These are phyloP conservation scores for Dipus sagitta DNA, from an alignment of 2,797 vertebrate species.

Conservation along the genomic window DNA sequence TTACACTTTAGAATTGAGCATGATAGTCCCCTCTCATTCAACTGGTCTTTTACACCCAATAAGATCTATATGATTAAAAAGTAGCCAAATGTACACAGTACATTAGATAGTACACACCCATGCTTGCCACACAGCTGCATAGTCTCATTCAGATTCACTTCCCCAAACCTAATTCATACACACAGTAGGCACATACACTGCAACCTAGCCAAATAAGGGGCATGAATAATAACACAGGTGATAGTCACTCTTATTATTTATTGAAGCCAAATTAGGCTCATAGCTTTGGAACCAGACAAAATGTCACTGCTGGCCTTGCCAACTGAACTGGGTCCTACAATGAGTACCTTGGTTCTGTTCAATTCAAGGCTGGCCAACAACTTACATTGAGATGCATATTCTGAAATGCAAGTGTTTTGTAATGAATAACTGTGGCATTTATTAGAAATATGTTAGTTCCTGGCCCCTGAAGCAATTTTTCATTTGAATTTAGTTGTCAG, in stretches of 20 bases:
- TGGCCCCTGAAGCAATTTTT: conserved; percentile 50
- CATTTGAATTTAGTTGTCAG: conserved; percentile 69
- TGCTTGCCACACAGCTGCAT: background rate
- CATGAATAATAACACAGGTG: background rate
- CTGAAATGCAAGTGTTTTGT: conserved; percentile 49
- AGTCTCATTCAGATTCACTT: background rate
- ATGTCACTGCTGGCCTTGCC: background rate
- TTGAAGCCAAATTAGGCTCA: background rate
- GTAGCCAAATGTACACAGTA: background rate
- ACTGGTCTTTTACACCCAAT: background rate
- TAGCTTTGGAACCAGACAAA: background rate
- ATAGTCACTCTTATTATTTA: conserved; percentile 14
- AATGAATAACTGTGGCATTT: conserved; percentile 46
- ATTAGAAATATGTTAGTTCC: conserved; percentile 51
- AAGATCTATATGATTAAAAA: background rate
- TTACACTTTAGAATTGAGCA: background rate
- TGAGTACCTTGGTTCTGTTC: conserved; percentile 34
- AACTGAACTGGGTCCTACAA: background rate
- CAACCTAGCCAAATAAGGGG: background rate
- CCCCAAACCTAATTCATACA: background rate
- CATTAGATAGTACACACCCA: background rate
- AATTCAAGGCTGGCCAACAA: background rate
- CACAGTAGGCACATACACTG: background rate
- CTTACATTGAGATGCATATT: conserved; percentile 1
- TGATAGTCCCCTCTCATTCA: background rate